These are phyloP conservation scores for Parnassius apollo DNA, from an alignment of 2,888 invertebrate species.

Conservation along the genomic window DNA sequence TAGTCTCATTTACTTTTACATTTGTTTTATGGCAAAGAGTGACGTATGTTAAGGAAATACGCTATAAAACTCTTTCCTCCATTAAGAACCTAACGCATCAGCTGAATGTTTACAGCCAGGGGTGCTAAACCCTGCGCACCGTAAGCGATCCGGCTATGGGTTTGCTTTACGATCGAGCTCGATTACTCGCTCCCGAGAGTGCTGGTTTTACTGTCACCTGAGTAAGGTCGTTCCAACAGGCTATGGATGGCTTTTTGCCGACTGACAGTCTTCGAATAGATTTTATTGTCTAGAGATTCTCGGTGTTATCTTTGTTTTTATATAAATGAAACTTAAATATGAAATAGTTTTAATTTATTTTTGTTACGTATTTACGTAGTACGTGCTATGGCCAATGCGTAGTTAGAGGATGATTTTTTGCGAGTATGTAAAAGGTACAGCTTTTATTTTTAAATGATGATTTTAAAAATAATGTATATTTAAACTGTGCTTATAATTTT, in stretches of 20 bases:
- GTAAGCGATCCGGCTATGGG: slow-evolving; percentile 61
- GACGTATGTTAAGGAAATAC: slow-evolving; percentile 6
- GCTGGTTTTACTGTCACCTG: slow-evolving; percentile 71
- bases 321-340: too few relatives aligned
- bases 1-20: background rate
- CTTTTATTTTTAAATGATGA: too few relatives aligned
- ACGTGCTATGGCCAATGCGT: too few relatives aligned
- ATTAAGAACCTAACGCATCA: slow-evolving; percentile 18
- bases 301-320: background rate
- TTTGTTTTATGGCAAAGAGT: slow-evolving; percentile 1
- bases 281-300: background rate
- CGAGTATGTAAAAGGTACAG: too few relatives aligned
- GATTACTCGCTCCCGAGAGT: slow-evolving; percentile 54
- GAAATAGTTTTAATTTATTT: too few relatives aligned
- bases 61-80: slow-evolving; percentile 26
- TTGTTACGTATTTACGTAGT: too few relatives aligned
- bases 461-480: too few relatives aligned
- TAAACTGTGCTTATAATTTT: too few relatives aligned
- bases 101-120: slow-evolving; percentile 45
- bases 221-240: slow-evolving; percentile 67
- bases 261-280: slow-evolving; percentile 25
- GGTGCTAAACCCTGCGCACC: slow-evolving; percentile 49
- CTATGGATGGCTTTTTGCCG: slow-evolving; percentile 37
- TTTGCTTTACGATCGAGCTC: slow-evolving; percentile 63
- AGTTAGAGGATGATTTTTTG: too few relatives aligned